Base-by-base conservation (phyloP, 2,888 invertebrate genomes). In the Hydrotaea cyrtoneurina region DNA sequence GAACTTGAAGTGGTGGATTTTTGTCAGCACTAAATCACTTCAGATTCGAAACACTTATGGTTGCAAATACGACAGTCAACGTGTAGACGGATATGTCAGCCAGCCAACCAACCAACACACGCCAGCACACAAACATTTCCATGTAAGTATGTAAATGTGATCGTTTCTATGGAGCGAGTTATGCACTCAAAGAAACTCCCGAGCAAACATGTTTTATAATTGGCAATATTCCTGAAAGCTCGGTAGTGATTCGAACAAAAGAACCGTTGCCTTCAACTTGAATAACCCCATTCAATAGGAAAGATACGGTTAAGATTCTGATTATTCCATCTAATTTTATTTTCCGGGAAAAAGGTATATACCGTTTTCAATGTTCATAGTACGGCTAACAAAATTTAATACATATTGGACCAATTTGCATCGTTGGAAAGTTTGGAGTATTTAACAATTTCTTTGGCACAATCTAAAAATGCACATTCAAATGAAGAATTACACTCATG, bases 21-120 rank as follows among this genome's bases (percentile, higher is more conserved):
- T 55, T 59, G 59, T 74, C 59, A 74, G 73, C 55, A 73, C 57
- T 73, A 53, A n/a, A 74, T 59, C 74, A 59, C 59, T 74, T 43
- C 59, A 59, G 23, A 74, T 59, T 43, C n/a, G 8, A 57, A 46
- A 77, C 76, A 66, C 66, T 55, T 55, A 36, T 55, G 39, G 4
- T 17, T 39, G 46, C 31, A 26, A 19, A 62, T 31, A 64, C 50
- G 39, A 31, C 31, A 77, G 59, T 10, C 7, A 46, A 74, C 43
- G 59, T 74, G 57, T 74, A 21, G 55, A 55, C 17, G 19, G 55
- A 57, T 36, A 39, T 39, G 21, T 46, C 21, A 46, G 39, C 23
- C 23, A 69, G 46, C 23, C 69, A 46, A 69, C 43, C 23, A 69
- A 46, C 15, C 69, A 59, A 59, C 43, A 13, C 39, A 69, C 21